A percentile compares a stretch with the other conserved stretches of the same genome.
phyloP scores from a whole-genome alignment of 2,797 vertebrate genomes.

The Pseudochaenichthys georgianus region DNA sequence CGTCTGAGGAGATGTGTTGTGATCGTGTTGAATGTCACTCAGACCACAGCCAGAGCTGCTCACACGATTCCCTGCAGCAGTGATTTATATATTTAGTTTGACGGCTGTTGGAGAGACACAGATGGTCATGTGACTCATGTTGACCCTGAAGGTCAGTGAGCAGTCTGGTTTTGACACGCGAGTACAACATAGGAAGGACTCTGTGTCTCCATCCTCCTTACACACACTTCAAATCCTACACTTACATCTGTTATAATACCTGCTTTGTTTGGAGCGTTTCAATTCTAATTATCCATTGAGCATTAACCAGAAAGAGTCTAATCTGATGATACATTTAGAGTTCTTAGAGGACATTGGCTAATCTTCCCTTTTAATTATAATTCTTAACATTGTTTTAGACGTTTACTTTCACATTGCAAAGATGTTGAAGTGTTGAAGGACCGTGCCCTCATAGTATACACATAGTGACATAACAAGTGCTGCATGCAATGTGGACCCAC shows the following conservation, averaged over 20 bases:
- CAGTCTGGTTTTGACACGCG: conserved; percentile 19
- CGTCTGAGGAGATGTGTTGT: conserved; percentile 25
- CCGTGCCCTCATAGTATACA: neutral
- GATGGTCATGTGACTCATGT: neutral
- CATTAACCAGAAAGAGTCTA: neutral
- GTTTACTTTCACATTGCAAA: neutral
- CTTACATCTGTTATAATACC: too few relatives aligned
- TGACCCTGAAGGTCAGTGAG: conserved; percentile 17
- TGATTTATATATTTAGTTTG: too few relatives aligned
- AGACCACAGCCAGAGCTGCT: too few relatives aligned
- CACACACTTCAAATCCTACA: neutral
- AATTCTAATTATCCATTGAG: neutral
- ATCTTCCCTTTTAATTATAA: neutral
- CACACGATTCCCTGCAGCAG: too few relatives aligned
- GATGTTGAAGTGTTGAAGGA: neutral
- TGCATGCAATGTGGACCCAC: rapidly evolving
- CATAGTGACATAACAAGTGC: neutral
- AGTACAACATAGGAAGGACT: neutral
- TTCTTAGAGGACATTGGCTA: neutral
- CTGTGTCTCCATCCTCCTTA: neutral
- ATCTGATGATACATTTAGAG: neutral
- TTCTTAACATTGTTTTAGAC: too few relatives aligned
- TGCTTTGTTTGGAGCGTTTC: neutral
- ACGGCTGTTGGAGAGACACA: too few relatives aligned
- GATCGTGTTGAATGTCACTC: neutral